phyloP scores from a whole-genome alignment of 2,888 invertebrate genomes.

The Monochamus alternatus region DNA sequence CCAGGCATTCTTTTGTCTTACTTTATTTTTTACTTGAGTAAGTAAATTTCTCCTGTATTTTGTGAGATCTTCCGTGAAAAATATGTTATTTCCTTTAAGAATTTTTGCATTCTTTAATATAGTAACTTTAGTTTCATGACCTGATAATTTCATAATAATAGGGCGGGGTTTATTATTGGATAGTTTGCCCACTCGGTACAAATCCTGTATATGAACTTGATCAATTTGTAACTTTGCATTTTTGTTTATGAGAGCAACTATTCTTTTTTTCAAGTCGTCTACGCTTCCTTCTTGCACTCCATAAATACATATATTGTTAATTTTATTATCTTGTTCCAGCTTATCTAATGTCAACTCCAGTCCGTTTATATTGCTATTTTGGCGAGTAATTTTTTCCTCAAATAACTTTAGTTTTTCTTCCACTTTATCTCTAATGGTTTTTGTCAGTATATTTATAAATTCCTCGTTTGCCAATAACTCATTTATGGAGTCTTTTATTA shows the following conservation, averaged over 20 bases:
- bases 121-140: background rate
- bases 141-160: background rate
- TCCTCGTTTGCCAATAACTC: conserved; percentile 1
- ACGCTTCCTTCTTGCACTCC: background rate
- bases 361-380: background rate
- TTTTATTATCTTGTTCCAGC: background rate
- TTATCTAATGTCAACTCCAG: background rate
- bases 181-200: conserved; percentile 1
- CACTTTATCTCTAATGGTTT: background rate
- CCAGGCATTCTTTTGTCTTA: conserved; percentile 4
- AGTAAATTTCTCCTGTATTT: conserved; percentile 5
- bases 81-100: background rate
- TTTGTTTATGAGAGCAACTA: background rate
- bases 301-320: background rate
- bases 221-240: background rate
- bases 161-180: background rate
- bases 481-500: conserved; percentile 13
- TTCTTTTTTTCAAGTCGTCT: background rate
- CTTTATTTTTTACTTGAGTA: background rate
- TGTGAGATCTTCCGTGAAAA: background rate
- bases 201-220: background rate
- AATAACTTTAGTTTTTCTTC: conserved; percentile 14
- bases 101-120: background rate
- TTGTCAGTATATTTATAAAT: conserved; percentile 4
- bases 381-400: background rate